A percentile compares a stretch with the other conserved stretches of the same genome.
Conservation (phyloP, 2,797 vertebrate species). For the Urophycis tenuis region DNA sequence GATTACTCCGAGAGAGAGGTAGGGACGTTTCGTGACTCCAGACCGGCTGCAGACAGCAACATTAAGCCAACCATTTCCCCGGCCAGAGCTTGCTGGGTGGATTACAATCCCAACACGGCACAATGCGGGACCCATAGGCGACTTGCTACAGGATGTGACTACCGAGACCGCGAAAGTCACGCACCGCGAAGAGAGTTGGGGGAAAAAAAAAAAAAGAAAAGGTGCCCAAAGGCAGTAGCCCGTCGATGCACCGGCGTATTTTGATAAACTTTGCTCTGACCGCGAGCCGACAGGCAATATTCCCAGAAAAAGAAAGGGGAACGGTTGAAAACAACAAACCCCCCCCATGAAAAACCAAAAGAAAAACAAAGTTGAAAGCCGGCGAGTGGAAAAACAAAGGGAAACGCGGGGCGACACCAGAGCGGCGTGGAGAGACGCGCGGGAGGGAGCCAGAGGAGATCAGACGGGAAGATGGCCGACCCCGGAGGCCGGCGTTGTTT, state of each 20-base stretch:
- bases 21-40: slow-evolving; percentile 53
- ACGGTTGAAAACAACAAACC: slow-evolving; percentile 5
- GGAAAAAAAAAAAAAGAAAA: too few relatives aligned
- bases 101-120: background rate
- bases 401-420: slow-evolving; percentile 29
- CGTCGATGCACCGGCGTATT: background rate
- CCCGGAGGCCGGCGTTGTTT: slow-evolving; percentile 45
- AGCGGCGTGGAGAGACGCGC: slow-evolving; percentile 42
- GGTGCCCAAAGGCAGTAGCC: background rate
- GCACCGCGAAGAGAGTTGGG: background rate
- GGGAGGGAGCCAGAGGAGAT: slow-evolving; percentile 47
- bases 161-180: background rate
- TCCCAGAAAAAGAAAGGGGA: background rate
- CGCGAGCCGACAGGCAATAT: background rate
- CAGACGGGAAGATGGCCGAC: slow-evolving; percentile 51
- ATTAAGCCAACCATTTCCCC: background rate
- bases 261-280: background rate
- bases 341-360: background rate
- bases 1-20: slow-evolving; percentile 47
- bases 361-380: slow-evolving; percentile 1
- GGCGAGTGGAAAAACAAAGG: background rate
- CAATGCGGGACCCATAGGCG: background rate
- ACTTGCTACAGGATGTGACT: background rate
- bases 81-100: background rate
- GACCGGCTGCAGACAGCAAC: slow-evolving; percentile 43